Percentiles rank a stretch among this genome's conserved stretches.
Evolutionary conservation across 2,113 vertebrate species (phyloP).

Genomic region (Eudorcas thomsonii): DNA sequence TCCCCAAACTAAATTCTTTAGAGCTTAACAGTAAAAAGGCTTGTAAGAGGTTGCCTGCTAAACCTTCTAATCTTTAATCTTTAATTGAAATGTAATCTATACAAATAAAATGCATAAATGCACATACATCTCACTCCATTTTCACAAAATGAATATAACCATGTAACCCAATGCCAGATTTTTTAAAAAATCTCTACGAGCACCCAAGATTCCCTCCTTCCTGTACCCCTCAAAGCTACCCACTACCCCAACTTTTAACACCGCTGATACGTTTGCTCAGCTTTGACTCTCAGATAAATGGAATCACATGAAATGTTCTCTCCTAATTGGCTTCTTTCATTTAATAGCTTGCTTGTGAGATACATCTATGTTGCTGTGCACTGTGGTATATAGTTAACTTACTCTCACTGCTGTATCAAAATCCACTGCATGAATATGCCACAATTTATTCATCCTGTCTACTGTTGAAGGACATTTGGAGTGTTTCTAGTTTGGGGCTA

Average conservation of each 20-base stretch:
- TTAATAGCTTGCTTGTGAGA: background rate
- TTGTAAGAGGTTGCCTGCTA: background rate
- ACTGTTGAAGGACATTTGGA: background rate
- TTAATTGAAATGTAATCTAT: background rate
- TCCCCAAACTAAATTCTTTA: background rate
- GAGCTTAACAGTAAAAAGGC: background rate
- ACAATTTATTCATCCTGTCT: background rate
- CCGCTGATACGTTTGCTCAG: background rate
- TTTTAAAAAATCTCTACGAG: fast-evolving
- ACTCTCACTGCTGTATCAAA: background rate
- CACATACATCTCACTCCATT: background rate
- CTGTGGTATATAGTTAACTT: background rate
- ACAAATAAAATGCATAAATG: background rate
- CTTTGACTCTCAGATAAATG: background rate
- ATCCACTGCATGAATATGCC: background rate
- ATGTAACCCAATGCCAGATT: background rate
- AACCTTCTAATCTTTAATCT: background rate
- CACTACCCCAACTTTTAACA: background rate
- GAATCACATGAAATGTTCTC: background rate
- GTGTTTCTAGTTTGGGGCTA: background rate
- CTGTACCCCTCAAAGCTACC: background rate
- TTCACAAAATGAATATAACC: background rate
- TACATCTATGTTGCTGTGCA: background rate
- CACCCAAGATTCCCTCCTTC: background rate
- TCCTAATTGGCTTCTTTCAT: background rate